These are phyloP conservation scores for Epinephelus moara DNA, from an alignment of 2,113 vertebrate genomes.

Conservation along the genomic window DNA sequence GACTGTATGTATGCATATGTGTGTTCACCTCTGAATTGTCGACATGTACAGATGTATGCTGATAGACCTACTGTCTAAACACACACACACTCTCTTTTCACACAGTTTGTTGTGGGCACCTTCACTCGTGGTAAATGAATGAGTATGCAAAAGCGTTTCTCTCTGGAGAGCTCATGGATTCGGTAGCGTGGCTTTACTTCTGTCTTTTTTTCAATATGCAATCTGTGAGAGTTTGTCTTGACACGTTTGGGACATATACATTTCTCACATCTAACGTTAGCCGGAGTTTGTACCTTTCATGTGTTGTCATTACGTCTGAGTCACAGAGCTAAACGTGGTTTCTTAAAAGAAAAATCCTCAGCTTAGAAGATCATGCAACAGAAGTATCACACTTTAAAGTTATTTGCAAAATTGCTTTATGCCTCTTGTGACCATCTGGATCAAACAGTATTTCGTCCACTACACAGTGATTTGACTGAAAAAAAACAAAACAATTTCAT, in stretches of 20 bases:
- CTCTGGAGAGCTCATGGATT: slow-evolving; percentile 47
- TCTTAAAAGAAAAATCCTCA: neutral
- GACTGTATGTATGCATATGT: slow-evolving; percentile 62
- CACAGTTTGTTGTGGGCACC: slow-evolving; percentile 53
- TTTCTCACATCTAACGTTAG: slow-evolving; percentile 10
- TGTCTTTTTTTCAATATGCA: slow-evolving; percentile 70
- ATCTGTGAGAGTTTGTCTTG: slow-evolving; percentile 62
- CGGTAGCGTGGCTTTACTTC: slow-evolving; percentile 73
- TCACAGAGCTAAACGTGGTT: slow-evolving; percentile 8
- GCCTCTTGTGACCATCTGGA: neutral
- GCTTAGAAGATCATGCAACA: neutral
- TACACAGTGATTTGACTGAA: neutral
- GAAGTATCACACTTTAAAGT: neutral
- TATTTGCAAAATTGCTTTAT: neutral
- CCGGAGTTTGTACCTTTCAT: slow-evolving; percentile 1
- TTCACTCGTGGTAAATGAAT: slow-evolving; percentile 62
- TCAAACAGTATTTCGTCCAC: neutral
- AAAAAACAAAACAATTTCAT: no score
- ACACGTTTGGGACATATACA: slow-evolving; percentile 5
- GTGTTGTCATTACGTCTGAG: neutral
- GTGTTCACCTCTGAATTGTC: slow-evolving; percentile 61
- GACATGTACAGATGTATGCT: slow-evolving; percentile 65
- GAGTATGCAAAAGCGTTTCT: slow-evolving; percentile 68
- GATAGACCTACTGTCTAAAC: slow-evolving; percentile 42
- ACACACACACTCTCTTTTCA: slow-evolving; percentile 25